Evolutionary conservation across 2,113 vertebrate genomes (phyloP).

Genomic region (Pogona vitticeps): DNA sequence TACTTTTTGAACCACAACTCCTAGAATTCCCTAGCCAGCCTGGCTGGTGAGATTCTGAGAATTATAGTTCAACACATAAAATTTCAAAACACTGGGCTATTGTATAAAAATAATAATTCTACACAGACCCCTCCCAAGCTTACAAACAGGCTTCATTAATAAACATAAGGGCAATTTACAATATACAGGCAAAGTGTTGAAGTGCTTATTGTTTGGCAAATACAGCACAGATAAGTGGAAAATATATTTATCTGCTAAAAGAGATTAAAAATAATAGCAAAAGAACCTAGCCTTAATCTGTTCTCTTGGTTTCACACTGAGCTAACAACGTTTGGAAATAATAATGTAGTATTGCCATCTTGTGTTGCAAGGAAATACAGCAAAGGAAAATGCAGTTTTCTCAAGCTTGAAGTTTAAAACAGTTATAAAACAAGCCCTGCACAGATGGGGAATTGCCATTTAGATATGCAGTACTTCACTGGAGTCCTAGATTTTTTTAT

Average conservation of each 20-base stretch:
- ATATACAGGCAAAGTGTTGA: background rate
- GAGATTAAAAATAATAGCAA: rapidly evolving
- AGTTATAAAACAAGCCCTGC: background rate
- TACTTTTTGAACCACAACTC: too few relatives aligned
- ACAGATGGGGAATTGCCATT: too few relatives aligned
- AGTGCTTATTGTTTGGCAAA: background rate
- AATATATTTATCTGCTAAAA: background rate
- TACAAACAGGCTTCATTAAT: background rate
- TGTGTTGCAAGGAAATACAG: constrained; percentile 50
- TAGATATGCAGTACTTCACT: background rate
- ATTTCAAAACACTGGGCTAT: too few relatives aligned
- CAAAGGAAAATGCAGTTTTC: background rate
- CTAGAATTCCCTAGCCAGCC: too few relatives aligned
- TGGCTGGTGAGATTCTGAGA: too few relatives aligned
- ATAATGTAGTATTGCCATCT: constrained; percentile 64
- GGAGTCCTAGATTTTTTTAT: background rate
- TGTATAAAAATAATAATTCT: background rate
- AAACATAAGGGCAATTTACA: background rate
- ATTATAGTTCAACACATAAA: too few relatives aligned
- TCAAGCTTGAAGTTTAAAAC: background rate
- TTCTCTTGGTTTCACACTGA: constrained; percentile 21
- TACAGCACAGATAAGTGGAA: background rate
- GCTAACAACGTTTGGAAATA: constrained; percentile 28
- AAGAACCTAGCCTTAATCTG: background rate
- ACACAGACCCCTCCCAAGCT: background rate